Evolutionary conservation across 2,888 invertebrate genomes (phyloP).

Genomic region (Caenorhabditis angaria): DNA sequence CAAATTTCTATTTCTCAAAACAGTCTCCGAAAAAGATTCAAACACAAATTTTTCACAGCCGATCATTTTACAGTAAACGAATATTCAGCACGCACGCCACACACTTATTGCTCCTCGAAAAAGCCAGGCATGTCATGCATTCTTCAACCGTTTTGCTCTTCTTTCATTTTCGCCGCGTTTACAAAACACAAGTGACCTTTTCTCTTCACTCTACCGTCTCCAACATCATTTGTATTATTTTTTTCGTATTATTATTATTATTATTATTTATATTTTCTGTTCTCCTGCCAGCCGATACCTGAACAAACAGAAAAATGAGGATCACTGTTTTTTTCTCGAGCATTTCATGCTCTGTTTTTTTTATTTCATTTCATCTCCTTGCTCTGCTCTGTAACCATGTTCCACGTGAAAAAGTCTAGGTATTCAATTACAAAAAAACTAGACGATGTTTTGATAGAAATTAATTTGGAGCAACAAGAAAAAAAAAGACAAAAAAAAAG

Average conservation of each 20-base stretch:
- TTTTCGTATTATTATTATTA: not conserved
- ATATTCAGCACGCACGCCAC: no score
- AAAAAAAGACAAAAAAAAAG: not conserved
- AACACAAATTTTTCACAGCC: no score
- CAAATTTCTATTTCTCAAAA: no score
- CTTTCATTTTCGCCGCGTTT: not conserved
- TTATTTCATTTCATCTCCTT: not conserved
- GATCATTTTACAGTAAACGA: no score
- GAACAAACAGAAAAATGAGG: not conserved
- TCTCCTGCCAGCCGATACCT: not conserved
- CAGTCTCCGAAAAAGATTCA: no score
- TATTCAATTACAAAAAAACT: not conserved
- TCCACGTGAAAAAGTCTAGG: not conserved
- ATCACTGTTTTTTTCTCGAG: not conserved
- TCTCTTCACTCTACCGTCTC: not conserved
- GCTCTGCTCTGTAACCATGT: not conserved
- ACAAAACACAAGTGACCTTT: conserved; percentile 1
- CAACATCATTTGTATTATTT: no score
- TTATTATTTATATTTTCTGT: no score
- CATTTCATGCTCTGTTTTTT: not conserved
- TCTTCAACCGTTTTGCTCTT: no score
- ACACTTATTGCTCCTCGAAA: not conserved
- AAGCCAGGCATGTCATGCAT: not conserved
- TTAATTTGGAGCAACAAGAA: not conserved
- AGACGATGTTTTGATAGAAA: not conserved